These are phyloP conservation scores for Eudyptes chrysolophus DNA, from an alignment of 2,113 vertebrate genomes.

Conservation along the genomic window DNA sequence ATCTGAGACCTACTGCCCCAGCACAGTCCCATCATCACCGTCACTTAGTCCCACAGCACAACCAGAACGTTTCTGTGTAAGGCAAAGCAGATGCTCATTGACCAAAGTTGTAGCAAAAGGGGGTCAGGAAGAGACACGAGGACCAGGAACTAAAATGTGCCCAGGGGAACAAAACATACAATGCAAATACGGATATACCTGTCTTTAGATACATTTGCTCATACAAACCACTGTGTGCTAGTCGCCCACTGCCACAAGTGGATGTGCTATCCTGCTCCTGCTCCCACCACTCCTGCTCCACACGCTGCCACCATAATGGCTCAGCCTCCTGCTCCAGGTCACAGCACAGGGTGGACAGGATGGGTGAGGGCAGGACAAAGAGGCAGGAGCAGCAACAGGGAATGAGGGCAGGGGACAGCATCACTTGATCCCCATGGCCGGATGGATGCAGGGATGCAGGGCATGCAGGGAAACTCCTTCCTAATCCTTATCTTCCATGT, in stretches of 20 bases:
- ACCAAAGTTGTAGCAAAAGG: not conserved
- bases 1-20: not conserved
- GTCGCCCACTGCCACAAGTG: not conserved
- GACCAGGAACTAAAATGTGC: not conserved
- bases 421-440: accelerated
- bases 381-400: accelerated
- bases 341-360: not conserved
- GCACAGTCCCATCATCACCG: not conserved
- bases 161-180: not conserved
- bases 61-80: not conserved
- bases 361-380: not conserved
- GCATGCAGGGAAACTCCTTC: not conserved
- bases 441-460: not conserved
- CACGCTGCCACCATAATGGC: accelerated
- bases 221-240: not conserved
- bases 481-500: not conserved
- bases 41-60: not conserved
- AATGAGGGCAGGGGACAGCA: not conserved
- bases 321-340: not conserved
- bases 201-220: not conserved
- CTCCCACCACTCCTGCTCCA: not conserved
- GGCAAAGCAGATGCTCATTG: not conserved
- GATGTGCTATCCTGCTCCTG: not conserved
- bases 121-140: not conserved
- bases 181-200: not conserved